Percentiles rank a stretch among this genome's conserved stretches.
Conservation (phyloP, 2,797 vertebrate genomes). For the Peromyscus nudipes region DNA sequence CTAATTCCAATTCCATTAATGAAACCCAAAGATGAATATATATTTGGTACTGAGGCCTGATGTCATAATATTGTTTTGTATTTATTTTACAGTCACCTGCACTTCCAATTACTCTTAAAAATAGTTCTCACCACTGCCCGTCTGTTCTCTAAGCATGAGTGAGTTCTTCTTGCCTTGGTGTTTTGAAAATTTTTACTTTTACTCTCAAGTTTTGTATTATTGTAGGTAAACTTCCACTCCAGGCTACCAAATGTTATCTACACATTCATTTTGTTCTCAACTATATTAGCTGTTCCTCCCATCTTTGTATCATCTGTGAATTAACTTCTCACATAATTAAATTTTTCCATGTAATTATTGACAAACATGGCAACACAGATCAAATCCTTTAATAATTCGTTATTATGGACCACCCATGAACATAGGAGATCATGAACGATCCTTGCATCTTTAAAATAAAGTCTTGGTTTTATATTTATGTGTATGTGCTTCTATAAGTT, state of each 20-base stretch:
- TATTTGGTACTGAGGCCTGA: not conserved
- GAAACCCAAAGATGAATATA: not conserved
- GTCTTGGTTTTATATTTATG: not conserved
- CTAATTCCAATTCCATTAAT: not conserved
- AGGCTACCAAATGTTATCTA: not conserved
- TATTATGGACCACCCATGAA: not conserved
- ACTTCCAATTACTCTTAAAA: not conserved
- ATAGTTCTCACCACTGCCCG: not conserved
- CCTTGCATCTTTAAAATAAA: not conserved
- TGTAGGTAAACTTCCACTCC: not conserved
- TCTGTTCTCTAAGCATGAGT: not conserved
- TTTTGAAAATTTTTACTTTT: slow-evolving; percentile 6
- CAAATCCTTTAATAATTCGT: not conserved
- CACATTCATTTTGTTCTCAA: not conserved
- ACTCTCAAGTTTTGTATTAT: not conserved
- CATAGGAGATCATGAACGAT: not conserved
- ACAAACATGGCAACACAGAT: not conserved
- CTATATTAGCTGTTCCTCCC: not conserved
- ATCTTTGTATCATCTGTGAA: not conserved
- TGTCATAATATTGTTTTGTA: not conserved
- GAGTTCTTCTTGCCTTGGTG: not conserved
- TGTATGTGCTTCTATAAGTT: not conserved
- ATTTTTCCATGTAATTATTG: not conserved
- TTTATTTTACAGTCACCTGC: not conserved
- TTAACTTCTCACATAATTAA: not conserved